Base-by-base conservation (phyloP, 2,113 vertebrate species). In the Toxostoma redivivum region DNA sequence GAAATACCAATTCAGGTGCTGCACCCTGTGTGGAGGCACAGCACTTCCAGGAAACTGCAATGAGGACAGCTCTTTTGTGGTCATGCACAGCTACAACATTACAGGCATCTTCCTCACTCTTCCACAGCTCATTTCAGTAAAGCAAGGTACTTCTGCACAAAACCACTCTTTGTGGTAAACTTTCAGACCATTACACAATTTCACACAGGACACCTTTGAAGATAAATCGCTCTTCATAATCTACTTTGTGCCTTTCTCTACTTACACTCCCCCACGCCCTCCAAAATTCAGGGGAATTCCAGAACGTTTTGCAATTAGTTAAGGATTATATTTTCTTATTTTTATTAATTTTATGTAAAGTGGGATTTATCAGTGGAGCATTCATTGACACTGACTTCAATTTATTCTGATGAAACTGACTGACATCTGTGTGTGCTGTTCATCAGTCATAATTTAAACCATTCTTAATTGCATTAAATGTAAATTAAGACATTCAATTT, bases 401-500 rank as follows among this genome's bases (percentile, higher is more conserved):
- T 98, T 98, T 98, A 97, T 98, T 97, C 98, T 98, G 99, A 98
- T 98, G 98, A 98, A 98, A 98, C 98, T 99, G 99, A 99, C 98
- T 99, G 99, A 99, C 99, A 98, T 98, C 98, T 98, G 98, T 98
- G 98, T 98, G 98, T 98, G 98, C 98, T 98, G 98, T 98, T 99
- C 99, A 99, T 99, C 99, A 98, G 99, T 99, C 99, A 99, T 99
- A 98, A 98, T 99, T 99, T 99, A 98, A 98, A 99, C 98, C 98
- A 98, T 98, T 99, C 99, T 99, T 99, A 99, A 99, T 99, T 99
- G 98, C 98, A 99, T 99, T 99, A 99, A 99, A 99, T 99, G 98
- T 99, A 99, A 99, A 99, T 99, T 99, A 99, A 99, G 99, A 99
- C 99, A 99, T 99, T 99, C 98, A 98, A 99, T 99, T 99, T 99